phyloP scores from a whole-genome alignment of 1,140 invertebrate genomes.

The Colletes latitarsis region DNA sequence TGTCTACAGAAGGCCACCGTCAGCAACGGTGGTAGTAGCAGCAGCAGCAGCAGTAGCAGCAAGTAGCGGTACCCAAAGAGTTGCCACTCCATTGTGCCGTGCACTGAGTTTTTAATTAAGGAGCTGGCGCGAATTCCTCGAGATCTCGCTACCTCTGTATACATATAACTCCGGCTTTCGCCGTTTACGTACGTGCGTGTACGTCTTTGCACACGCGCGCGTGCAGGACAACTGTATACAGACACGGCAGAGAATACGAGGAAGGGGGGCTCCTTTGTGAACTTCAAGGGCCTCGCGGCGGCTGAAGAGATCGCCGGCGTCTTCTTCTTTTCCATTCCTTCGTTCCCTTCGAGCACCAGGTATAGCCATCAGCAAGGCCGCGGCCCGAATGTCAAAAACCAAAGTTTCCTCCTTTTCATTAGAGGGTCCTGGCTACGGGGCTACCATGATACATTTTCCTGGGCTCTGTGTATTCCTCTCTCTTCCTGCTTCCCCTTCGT shows the following conservation, averaged over 20 bases:
- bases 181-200: slow-evolving; percentile 14
- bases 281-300: slow-evolving; percentile 61
- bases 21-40: slow-evolving; percentile 18
- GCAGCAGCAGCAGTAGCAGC: slow-evolving; percentile 23
- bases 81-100: slow-evolving; percentile 74
- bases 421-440: slow-evolving; percentile 60
- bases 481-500: slow-evolving; percentile 47
- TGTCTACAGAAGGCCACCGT: slow-evolving; percentile 25
- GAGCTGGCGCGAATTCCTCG: slow-evolving; percentile 68
- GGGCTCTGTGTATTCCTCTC: slow-evolving; percentile 61
- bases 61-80: slow-evolving; percentile 66
- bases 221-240: slow-evolving; percentile 25
- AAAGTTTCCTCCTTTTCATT: slow-evolving; percentile 76
- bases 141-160: slow-evolving; percentile 46
- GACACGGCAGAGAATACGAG: slow-evolving; percentile 7
- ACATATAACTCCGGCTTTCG: background rate
- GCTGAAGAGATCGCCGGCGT: slow-evolving; percentile 40
- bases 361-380: slow-evolving; percentile 55
- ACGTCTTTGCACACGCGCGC: background rate
- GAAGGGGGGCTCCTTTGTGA: slow-evolving; percentile 53
- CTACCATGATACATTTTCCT: slow-evolving; percentile 62
- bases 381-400: slow-evolving; percentile 70
- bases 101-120: slow-evolving; percentile 74
- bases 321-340: slow-evolving; percentile 45
- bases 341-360: slow-evolving; percentile 56